phyloP scores from a whole-genome alignment of 1,140 invertebrate genomes.

The Andricus grossulariae region DNA sequence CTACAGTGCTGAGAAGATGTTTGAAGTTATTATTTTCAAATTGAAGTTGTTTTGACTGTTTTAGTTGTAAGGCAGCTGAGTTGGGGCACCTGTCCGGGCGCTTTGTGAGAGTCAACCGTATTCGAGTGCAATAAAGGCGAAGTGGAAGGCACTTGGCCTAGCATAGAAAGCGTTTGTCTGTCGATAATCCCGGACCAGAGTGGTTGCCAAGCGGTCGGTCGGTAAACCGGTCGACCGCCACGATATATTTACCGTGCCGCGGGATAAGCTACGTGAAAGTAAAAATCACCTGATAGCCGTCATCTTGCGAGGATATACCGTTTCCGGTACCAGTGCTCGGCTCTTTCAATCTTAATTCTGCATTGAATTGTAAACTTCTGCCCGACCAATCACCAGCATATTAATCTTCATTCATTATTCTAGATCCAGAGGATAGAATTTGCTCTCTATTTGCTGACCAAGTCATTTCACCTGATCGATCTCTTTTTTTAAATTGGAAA shows the following conservation, averaged over 20 bases:
- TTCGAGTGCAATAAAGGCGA: conserved; percentile 29
- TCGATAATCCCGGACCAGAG: conserved; percentile 54
- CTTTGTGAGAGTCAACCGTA: no score
- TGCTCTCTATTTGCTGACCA: no score
- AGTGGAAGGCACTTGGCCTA: conserved; percentile 41
- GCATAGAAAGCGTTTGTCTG: conserved; percentile 48
- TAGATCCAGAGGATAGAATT: no score
- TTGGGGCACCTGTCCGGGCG: no score
- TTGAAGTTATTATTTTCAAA: no score
- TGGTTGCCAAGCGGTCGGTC: conserved; percentile 54
- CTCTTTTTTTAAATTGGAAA: no score
- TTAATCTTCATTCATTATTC: no score
- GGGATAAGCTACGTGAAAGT: conserved; percentile 52
- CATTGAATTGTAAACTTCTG: neutral
- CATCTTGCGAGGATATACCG: conserved; percentile 53
- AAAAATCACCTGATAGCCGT: conserved; percentile 55
- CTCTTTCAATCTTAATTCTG: conserved; percentile 41
- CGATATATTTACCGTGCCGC: conserved; percentile 55
- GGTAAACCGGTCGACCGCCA: conserved; percentile 54
- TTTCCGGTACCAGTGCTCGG: conserved; percentile 45
- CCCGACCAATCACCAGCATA: no score
- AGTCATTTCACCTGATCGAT: no score
- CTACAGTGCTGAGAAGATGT: no score
- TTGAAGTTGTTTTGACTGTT: no score
- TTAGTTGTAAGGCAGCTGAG: no score